Evolutionary conservation across 2,888 invertebrate species (phyloP).

Genomic region (Cantharis rustica): DNA sequence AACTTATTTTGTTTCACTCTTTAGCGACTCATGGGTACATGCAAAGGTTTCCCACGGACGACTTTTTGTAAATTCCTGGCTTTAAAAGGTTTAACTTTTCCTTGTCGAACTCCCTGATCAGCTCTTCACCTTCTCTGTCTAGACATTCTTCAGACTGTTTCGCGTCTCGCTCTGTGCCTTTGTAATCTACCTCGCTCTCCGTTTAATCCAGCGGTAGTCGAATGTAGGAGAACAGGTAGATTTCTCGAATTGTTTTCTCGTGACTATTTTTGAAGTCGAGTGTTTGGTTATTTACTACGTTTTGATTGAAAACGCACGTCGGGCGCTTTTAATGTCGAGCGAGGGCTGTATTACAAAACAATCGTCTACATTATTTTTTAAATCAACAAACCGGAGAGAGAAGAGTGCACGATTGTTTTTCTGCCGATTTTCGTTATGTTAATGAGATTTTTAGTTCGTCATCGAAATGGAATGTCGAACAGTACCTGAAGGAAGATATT

Average conservation of each 20-base stretch:
- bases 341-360: background rate
- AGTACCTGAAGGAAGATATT: background rate
- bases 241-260: constrained; percentile 27
- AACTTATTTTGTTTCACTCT: constrained; percentile 30
- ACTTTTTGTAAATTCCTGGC: constrained; percentile 54
- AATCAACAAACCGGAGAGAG: background rate
- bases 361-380: background rate
- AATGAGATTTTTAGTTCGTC: background rate
- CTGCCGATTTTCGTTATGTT: background rate
- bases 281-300: constrained; percentile 23
- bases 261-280: constrained; percentile 19
- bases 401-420: background rate
- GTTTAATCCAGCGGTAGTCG: constrained; percentile 25
- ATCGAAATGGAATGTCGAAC: background rate
- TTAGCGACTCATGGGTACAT: constrained; percentile 39
- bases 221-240: constrained; percentile 32
- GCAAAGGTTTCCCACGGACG: constrained; percentile 54
- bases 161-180: constrained; percentile 27
- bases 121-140: constrained; percentile 45
- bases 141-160: constrained; percentile 48
- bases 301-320: constrained; percentile 8
- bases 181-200: constrained; percentile 21
- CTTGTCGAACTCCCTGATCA: constrained; percentile 38
- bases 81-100: constrained; percentile 46
- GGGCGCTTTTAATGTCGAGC: background rate